Evolutionary conservation across 1,140 invertebrate genomes (phyloP), one percentile per base, ranked within the genome.

Genomic region (Hesperophylax magnus): DNA sequence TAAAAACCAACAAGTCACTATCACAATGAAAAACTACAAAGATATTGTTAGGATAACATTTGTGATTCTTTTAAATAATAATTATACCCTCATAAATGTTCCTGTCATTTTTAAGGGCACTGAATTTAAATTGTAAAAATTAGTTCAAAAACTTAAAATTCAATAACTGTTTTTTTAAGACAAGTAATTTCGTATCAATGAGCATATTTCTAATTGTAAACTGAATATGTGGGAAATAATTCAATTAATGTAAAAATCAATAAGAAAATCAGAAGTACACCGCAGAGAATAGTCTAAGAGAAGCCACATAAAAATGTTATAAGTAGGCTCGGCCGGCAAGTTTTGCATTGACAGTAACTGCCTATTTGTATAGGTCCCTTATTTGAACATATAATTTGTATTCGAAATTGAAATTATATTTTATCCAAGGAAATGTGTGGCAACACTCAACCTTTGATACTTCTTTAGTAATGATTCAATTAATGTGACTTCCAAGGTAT

Each of bases 1-100:
- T 17, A 92, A 91, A 86, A 80, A 82, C 24, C 81, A 67, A 67
- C 14, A 78, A 67, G 22, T 67, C 27, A 67, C 61, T 8, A n/a
- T n/a, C 56, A 65, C 17, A 67, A 67, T 67, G n/a, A 27, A 58
- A 9, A 67, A 67, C 17, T 1, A 27, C 8, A 8, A 67, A 72
- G 5, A 24, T 52, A 22, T 52, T 52, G 20, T 58, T 58, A 18
- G 9, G n/a, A 58, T 58, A 58, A 58, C n/a, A 58, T 58, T 47
- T 47, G 39, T 14, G 14, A 47, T 47, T 9, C 9, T 47, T 47
- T 47, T 47, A 22, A 78, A 61, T 65, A 34, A 60, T 54, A n/a
- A n/a, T n/a, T n/a, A 81, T 81, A 85, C 84, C 79, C 77, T 84
- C n/a, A 84, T 82, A 79, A 85, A 85, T 56, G 83, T 77, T 27